phyloP scores from a whole-genome alignment of 2,797 vertebrate species.

The Distichodus sexfasciatus region DNA sequence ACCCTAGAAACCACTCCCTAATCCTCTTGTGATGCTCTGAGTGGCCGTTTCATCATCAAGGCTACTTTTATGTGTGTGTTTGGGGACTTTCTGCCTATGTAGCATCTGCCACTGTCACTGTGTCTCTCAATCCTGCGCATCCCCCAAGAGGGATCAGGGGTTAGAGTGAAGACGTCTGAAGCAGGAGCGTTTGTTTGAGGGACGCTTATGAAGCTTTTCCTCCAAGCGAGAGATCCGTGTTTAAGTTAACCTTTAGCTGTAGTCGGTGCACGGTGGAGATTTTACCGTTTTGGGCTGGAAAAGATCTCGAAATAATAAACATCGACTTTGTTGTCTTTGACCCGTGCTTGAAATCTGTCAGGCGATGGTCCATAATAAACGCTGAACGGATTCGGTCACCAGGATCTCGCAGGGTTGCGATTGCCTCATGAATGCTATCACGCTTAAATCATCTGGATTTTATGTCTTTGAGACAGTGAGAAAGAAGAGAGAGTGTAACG shows the following conservation, averaged over 20 bases:
- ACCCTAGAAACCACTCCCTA: conserved; percentile 1
- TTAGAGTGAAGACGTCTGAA: neutral
- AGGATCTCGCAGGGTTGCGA: neutral
- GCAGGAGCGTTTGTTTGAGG: neutral
- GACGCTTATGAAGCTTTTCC: neutral
- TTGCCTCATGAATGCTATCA: neutral
- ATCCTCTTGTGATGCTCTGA: conserved; percentile 30
- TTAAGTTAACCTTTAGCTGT: too few species aligned
- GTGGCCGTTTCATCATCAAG: conserved; percentile 27
- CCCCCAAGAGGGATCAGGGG: conserved; percentile 3
- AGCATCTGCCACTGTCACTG: conserved; percentile 22
- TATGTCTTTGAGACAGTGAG: neutral
- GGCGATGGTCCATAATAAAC: neutral
- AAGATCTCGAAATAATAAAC: conserved; percentile 25
- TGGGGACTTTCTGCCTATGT: conserved; percentile 5
- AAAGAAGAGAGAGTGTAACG: neutral
- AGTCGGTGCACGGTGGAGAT: too few species aligned
- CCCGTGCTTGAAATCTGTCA: neutral
- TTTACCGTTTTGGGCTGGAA: too few species aligned
- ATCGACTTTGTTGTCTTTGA: too few species aligned
- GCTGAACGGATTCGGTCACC: neutral
- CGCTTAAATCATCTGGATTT: neutral
- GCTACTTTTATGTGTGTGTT: conserved; percentile 14
- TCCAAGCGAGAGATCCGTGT: too few species aligned
- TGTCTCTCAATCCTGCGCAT: neutral